phyloP scores from a whole-genome alignment of 2,888 invertebrate species.

The Drosophila siamana region DNA sequence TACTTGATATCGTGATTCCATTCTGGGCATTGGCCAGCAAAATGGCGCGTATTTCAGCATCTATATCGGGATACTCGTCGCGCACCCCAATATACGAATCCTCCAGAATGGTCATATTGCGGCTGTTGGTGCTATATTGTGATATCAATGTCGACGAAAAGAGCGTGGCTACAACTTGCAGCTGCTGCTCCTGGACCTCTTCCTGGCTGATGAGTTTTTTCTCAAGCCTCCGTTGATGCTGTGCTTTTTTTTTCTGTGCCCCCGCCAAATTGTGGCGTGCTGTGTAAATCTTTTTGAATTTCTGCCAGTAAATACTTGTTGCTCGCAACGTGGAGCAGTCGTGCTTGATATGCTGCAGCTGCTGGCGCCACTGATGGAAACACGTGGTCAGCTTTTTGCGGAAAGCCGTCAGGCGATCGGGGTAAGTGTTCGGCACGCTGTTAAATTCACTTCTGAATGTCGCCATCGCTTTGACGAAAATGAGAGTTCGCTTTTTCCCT shows the following conservation, averaged over 20 bases:
- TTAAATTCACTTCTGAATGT: constrained; percentile 80
- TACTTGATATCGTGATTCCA: constrained; percentile 83
- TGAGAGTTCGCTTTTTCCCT: constrained; percentile 50
- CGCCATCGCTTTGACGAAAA: constrained; percentile 70
- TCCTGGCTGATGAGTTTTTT: constrained; percentile 9
- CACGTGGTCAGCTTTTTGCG: constrained; percentile 80
- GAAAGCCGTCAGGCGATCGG: constrained; percentile 63
- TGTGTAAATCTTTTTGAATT: constrained; percentile 57
- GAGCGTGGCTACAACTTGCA: constrained; percentile 71
- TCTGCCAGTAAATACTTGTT: constrained; percentile 49
- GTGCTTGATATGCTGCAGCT: constrained; percentile 40
- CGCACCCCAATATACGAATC: constrained; percentile 69
- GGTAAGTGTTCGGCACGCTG: constrained; percentile 77
- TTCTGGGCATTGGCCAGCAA: constrained; percentile 82
- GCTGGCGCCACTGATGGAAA: constrained; percentile 69
- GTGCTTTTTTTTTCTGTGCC: constrained; percentile 5
- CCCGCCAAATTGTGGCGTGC: constrained; percentile 21
- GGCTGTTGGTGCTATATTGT: constrained; percentile 24
- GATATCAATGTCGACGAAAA: constrained; percentile 75
- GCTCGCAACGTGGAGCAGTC: constrained; percentile 40
- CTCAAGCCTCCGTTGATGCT: constrained; percentile 2
- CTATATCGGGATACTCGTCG: constrained; percentile 80
- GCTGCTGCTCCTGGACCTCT: constrained; percentile 37
- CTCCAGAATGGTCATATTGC: constrained; percentile 79
- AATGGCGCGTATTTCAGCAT: constrained; percentile 82